These are phyloP conservation scores for Probaryconus sp. DNA, from an alignment of 1,140 invertebrate species.

Conservation along the genomic window DNA sequence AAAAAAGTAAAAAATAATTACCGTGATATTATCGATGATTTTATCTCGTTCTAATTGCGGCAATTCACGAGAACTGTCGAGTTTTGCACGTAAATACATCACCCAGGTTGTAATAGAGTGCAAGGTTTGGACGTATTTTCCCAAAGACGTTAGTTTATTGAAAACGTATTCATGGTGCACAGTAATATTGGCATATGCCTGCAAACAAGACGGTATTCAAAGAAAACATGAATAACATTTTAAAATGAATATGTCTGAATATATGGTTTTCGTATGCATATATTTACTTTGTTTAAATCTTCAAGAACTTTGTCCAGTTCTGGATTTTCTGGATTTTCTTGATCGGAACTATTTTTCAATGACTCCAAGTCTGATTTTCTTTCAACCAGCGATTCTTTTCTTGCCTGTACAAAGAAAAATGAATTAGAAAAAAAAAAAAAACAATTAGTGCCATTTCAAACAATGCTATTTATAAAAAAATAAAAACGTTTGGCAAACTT, in stretches of 20 bases:
- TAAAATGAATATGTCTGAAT: too few species aligned
- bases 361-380: constrained; percentile 80
- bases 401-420: constrained; percentile 78
- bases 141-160: constrained; percentile 80
- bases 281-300: constrained; percentile 79
- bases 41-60: constrained; percentile 77
- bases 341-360: constrained; percentile 75
- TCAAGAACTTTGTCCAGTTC: constrained; percentile 73
- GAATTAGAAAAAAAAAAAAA: constrained; percentile 4
- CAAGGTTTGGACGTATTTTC: constrained; percentile 80
- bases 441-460: constrained; percentile 32
- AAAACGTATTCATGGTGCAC: constrained; percentile 81
- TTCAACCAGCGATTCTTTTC: constrained; percentile 82
- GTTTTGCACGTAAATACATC: constrained; percentile 77
- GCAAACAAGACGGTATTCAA: constrained; percentile 40
- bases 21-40: constrained; percentile 81
- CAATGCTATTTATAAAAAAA: constrained; percentile 49
- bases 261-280: too few species aligned
- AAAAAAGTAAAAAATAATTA: constrained; percentile 64
- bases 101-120: constrained; percentile 80
- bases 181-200: constrained; percentile 77
- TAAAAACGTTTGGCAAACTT: constrained; percentile 39
- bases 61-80: constrained; percentile 78
- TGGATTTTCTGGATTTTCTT: constrained; percentile 70
- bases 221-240: too few species aligned